phyloP scores from a whole-genome alignment of 2,888 invertebrate genomes.

The Melinopterus prodromus region DNA sequence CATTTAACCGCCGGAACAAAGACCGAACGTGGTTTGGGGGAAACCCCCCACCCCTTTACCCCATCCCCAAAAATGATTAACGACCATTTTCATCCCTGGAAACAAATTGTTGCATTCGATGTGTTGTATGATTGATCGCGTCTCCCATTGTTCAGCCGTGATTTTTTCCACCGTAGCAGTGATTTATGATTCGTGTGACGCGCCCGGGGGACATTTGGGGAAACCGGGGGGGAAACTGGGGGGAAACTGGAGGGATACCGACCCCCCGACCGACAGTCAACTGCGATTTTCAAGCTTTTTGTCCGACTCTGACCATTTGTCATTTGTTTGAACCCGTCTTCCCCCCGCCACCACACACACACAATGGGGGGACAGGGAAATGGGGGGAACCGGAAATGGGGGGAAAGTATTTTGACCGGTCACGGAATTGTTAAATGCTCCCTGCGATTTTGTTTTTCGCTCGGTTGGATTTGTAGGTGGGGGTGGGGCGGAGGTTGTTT shows the following conservation, averaged over 20 bases:
- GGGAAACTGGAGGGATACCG: neutral
- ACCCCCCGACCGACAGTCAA: neutral
- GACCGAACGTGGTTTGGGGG: neutral
- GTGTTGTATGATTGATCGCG: neutral
- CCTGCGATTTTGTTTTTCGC: neutral
- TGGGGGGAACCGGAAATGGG: too few relatives aligned
- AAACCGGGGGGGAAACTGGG: neutral
- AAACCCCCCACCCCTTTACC: neutral
- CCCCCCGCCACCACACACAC: neutral
- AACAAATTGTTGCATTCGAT: slow-evolving; percentile 4
- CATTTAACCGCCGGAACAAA: neutral
- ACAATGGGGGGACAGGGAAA: neutral
- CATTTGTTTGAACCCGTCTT: neutral
- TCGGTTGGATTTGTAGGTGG: neutral
- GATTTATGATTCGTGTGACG: neutral
- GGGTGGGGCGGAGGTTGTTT: neutral
- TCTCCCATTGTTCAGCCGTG: neutral
- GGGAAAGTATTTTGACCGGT: neutral
- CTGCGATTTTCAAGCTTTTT: neutral
- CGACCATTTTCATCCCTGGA: neutral
- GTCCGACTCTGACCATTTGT: neutral
- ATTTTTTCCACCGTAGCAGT: neutral
- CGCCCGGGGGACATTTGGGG: neutral
- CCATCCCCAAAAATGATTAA: neutral
- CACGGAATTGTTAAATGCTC: neutral